Base-by-base conservation (phyloP, 1,140 invertebrate genomes). In the Mizuhopecten yessoensis region DNA sequence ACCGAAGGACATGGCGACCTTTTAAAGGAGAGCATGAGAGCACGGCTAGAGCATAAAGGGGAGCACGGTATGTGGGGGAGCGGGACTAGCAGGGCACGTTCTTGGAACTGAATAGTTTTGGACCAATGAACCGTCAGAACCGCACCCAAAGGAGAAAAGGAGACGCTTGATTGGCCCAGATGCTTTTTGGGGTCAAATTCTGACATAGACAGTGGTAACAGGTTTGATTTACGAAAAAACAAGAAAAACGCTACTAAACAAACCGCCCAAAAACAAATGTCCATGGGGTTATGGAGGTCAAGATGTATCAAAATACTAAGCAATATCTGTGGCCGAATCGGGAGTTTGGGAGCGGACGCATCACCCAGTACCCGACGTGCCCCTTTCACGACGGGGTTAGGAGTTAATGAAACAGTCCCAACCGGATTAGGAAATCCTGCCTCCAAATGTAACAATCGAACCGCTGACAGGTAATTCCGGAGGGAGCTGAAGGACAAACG, bases 211-310 rank as follows among this genome's bases (percentile, higher is more conserved):
- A 34, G 86, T 0, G 88, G 45, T 33, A 89, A 34, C 10, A 91
- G 33, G 34, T 89, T 91, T 17, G 91, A 91, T n/a, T 91, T 91
- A 17, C 87, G 20, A 86, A 88, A 91, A 86, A 91, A 91, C 0
- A 87, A 86, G 57, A 88, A 91, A 88, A 91, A 91, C 3, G 34
- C 87, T 0, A 91, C 90, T 34, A 91, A 29, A 29, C 87, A 91
- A 7, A 49, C 57, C 45, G 90, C 34, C 90, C 87, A 88, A 75
- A 91, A 91, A 34, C 17, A 15, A 11, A 88, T 36, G 34, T 91
- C 13, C 5, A n/a, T 10, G 29, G 49, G n/a, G 7, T 13, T 39
- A 39, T 39, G 36, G 20, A 34, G 9, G 33, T 34, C 34, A 91
- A 49, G 11, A 34, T 20, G 9, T 49, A 7, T 15, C n/a, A 89